These are phyloP conservation scores for Eupithecia tripunctaria DNA, from an alignment of 2,888 invertebrate species.

Conservation along the genomic window DNA sequence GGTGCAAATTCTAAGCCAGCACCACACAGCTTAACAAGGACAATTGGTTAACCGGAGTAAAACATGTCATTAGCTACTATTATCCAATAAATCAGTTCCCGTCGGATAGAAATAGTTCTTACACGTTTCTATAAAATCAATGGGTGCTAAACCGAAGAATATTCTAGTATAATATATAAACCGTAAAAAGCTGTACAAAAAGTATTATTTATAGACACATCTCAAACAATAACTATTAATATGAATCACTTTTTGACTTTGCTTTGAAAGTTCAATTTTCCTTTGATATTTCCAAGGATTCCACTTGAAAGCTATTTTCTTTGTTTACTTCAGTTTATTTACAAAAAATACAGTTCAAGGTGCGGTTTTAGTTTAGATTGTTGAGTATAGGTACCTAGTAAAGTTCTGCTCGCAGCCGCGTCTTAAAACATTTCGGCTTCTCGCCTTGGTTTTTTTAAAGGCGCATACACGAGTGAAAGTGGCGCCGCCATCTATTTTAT, in stretches of 20 bases:
- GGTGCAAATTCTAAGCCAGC: too few relatives aligned
- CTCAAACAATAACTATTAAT: conserved; percentile 23
- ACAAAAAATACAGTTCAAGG: conserved; percentile 12
- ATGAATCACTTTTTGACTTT: conserved; percentile 20
- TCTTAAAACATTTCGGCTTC: neutral
- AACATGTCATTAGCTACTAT: too few relatives aligned
- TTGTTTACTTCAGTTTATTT: conserved; percentile 9
- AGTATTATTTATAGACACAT: conserved; percentile 4
- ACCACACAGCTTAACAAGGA: too few relatives aligned
- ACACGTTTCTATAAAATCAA: too few relatives aligned
- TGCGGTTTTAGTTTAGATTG: neutral
- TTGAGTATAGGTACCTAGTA: neutral
- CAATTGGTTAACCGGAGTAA: too few relatives aligned
- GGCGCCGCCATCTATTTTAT: too few relatives aligned
- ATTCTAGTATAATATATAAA: neutral
- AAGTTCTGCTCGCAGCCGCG: neutral
- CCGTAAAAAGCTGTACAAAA: neutral
- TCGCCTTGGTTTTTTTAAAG: neutral
- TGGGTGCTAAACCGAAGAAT: too few relatives aligned
- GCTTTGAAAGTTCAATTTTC: conserved; percentile 15
- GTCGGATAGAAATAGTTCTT: too few relatives aligned
- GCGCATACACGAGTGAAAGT: too few relatives aligned
- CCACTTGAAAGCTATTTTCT: conserved; percentile 9
- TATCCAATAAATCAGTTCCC: too few relatives aligned
- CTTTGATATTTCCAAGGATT: conserved; percentile 14